These are phyloP conservation scores for Saccostrea cuccullata DNA, from an alignment of 1,140 invertebrate species.

Conservation along the genomic window DNA sequence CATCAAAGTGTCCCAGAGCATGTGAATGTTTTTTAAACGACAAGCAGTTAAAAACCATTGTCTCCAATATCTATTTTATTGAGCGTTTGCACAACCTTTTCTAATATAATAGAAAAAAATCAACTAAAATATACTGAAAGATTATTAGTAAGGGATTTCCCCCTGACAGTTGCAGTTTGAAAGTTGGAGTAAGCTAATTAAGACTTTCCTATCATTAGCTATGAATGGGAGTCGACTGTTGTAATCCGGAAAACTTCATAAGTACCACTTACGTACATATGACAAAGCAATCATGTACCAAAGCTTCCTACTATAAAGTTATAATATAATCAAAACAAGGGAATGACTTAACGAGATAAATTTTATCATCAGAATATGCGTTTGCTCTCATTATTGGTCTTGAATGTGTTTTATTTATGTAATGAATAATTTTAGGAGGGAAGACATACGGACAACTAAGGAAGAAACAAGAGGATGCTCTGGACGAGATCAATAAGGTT, in stretches of 20 bases:
- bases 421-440: conserved; percentile 43
- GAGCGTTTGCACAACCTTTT: neutral
- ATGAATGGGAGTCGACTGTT: neutral
- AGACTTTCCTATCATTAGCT: neutral
- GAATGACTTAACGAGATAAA: too few species aligned
- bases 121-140: neutral
- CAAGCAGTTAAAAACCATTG: too few species aligned
- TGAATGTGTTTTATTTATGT: neutral
- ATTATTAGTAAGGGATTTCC: neutral
- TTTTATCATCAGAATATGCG: too few species aligned
- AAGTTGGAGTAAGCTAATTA: too few species aligned
- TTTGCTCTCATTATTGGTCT: neutral
- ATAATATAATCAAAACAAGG: neutral
- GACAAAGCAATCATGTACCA: too few species aligned
- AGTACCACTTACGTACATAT: too few species aligned
- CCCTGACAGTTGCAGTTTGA: neutral
- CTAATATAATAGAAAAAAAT: neutral
- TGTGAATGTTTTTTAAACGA: neutral
- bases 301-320: too few species aligned
- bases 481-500: conserved; percentile 50
- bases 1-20: neutral
- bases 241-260: too few species aligned
- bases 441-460: conserved; percentile 50
- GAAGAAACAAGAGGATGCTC: conserved; percentile 45
- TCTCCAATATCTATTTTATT: too few species aligned